A percentile compares a stretch with the other conserved stretches of the same genome.
Evolutionary conservation across 1,140 invertebrate genomes (phyloP).

Genomic region (Bathynomus jamesi): DNA sequence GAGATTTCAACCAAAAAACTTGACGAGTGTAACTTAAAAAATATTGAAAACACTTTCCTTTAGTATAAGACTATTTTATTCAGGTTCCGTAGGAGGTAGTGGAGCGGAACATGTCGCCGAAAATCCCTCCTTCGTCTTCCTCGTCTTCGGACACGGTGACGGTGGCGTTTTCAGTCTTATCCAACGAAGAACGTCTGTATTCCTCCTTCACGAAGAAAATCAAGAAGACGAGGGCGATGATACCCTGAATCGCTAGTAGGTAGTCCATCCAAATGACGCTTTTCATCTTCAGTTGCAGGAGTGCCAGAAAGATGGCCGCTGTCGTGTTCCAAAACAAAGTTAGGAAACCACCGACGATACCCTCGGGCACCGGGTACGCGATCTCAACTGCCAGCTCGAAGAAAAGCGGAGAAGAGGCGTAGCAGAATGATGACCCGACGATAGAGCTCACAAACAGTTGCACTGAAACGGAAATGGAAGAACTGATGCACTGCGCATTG

Average conservation of each 20-base stretch:
- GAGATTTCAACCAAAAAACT: too few relatives aligned
- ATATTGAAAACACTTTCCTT: too few relatives aligned
- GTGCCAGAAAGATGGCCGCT: constrained; percentile 42
- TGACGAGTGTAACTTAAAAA: too few relatives aligned
- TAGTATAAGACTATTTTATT: too few relatives aligned
- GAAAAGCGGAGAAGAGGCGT: constrained; percentile 46
- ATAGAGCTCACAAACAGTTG: constrained; percentile 39
- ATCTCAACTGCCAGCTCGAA: constrained; percentile 48
- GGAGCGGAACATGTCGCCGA: not conserved
- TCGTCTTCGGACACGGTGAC: not conserved
- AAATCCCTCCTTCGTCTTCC: not conserved
- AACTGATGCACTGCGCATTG: too few relatives aligned
- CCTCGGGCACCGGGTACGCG: constrained; percentile 48
- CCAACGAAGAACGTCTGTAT: not conserved
- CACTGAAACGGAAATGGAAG: constrained; percentile 38
- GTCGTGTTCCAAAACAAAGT: constrained; percentile 45
- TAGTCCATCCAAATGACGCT: not conserved
- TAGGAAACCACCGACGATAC: constrained; percentile 46
- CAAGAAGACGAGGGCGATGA: not conserved
- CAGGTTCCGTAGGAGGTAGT: not conserved
- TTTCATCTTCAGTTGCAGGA: not conserved
- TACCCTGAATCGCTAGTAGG: not conserved
- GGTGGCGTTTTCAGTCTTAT: not conserved
- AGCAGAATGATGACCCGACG: constrained; percentile 43
- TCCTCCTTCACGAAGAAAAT: not conserved